Base-by-base conservation (phyloP, 64 coral and sea anemone genomes). In the Actinia equina region DNA sequence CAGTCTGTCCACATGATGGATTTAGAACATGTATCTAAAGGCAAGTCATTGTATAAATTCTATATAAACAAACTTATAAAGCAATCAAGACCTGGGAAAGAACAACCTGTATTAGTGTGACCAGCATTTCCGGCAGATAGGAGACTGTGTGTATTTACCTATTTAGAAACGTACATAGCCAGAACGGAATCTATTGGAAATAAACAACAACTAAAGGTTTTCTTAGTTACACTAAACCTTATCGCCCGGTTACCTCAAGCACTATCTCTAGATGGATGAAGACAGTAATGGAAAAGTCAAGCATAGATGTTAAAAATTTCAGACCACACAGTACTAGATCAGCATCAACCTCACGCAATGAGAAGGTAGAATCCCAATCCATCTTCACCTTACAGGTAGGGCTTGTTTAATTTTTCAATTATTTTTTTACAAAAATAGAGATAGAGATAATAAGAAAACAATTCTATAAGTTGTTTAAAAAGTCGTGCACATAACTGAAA, bases 1-100 rank as follows among this genome's bases (percentile, higher is more conserved):
- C 91, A 93, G n/a, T 88, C 91, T 55, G 65, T 93, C 20, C 86
- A 93, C 86, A 82, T 88, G 62, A 82, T 93, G 64, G 67, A 88
- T 44, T 22, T 88, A 19, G 44, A 84, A 77, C 22, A 88, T 81
- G 70, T 93, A 51, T 26, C 57, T 0, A 70, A 87, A 88, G 77
- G 86, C 6, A 71, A 86, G 49, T 80, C 85, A 12, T 65, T 54
- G 44, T 93, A 87, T 44, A 83, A 70, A 65, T 88, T 91, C 69
- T 16, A 56, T 27, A 19, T 91, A 80, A 30, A 79, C 43, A 58
- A 81, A 82, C 57, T 86, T 69, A 74, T 91, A 20, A 91, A 91
- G 86, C 84, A 86, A 56, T 80, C 89, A 16, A 86, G 25, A 59
- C 69, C 84, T 65, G 89, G 89, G 51, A 76, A 82, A 6, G 52